Conservation (phyloP, 2,888 invertebrate genomes). For the Thymelicus acteon region DNA sequence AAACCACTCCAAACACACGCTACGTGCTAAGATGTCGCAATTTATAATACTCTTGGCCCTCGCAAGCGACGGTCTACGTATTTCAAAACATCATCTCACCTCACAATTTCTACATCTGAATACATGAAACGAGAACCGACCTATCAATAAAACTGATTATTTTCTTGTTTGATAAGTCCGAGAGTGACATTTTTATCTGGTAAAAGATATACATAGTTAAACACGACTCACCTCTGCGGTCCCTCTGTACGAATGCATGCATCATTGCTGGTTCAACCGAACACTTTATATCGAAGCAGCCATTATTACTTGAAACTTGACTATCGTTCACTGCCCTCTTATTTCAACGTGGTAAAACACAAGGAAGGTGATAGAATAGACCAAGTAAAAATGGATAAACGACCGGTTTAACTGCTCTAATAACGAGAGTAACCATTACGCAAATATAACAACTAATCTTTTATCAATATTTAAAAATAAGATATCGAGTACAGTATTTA, state of each 20-base stretch:
- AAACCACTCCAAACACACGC: no score
- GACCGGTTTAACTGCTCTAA: slow-evolving; percentile 43
- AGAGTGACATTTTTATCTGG: slow-evolving; percentile 22
- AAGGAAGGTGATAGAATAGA: slow-evolving; percentile 20
- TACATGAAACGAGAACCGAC: background rate
- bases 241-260: slow-evolving; percentile 48
- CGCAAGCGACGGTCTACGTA: background rate
- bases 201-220: slow-evolving; percentile 37
- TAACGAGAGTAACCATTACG: slow-evolving; percentile 23
- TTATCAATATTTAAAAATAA: no score
- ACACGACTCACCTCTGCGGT: slow-evolving; percentile 56
- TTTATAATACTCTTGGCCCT: background rate
- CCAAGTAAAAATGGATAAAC: slow-evolving; percentile 37
- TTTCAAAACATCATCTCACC: background rate
- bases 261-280: slow-evolving; percentile 11
- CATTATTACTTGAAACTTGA: slow-evolving; percentile 31
- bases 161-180: background rate
- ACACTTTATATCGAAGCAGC: slow-evolving; percentile 7
- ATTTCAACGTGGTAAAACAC: slow-evolving; percentile 27
- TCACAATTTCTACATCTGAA: no score
- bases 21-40: background rate
- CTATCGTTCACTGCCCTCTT: slow-evolving; percentile 12
- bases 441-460: background rate
- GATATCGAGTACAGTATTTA: no score
- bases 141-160: background rate